These are phyloP conservation scores for Staurois parvus DNA, from an alignment of 2,797 vertebrate genomes.

Conservation along the genomic window DNA sequence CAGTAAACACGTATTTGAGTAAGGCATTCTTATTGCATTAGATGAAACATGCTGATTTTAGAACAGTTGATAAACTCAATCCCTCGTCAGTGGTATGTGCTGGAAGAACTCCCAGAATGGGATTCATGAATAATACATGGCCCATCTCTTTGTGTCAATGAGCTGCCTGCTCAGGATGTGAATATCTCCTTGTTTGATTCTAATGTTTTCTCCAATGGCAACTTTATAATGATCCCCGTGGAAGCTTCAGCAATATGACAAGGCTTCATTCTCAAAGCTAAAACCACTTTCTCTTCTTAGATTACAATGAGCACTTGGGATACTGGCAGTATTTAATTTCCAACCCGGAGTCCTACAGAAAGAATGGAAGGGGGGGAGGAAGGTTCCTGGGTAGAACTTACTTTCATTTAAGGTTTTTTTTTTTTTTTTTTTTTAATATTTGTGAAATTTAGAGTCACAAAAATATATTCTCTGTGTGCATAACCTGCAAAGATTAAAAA, in stretches of 20 bases:
- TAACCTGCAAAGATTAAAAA: too few relatives aligned
- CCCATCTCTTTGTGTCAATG: slow-evolving; percentile 64
- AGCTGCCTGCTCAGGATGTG: slow-evolving; percentile 66
- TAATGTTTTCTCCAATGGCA: slow-evolving; percentile 65
- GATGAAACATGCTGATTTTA: slow-evolving; percentile 70
- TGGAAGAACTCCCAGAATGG: slow-evolving; percentile 74
- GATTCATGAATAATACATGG: slow-evolving; percentile 74
- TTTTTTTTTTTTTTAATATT: too few relatives aligned
- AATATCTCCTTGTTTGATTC: slow-evolving; percentile 70
- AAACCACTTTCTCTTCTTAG: slow-evolving; percentile 59
- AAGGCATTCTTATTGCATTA: slow-evolving; percentile 72
- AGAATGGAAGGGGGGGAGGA: slow-evolving; percentile 54
- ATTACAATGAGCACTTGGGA: slow-evolving; percentile 62
- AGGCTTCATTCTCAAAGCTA: slow-evolving; percentile 58
- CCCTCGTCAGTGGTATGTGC: slow-evolving; percentile 66
- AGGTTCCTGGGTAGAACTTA: neutral
- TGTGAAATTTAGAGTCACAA: too few relatives aligned
- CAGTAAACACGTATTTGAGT: slow-evolving; percentile 65
- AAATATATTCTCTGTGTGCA: too few relatives aligned
- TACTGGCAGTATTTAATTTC: slow-evolving; percentile 68
- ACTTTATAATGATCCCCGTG: slow-evolving; percentile 58
- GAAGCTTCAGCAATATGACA: slow-evolving; percentile 57
- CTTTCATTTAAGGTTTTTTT: too few relatives aligned
- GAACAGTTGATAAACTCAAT: slow-evolving; percentile 70
- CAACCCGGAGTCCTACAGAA: slow-evolving; percentile 60